phyloP scores from a whole-genome alignment of 2,888 invertebrate genomes.

The Tiphia femorata region DNA sequence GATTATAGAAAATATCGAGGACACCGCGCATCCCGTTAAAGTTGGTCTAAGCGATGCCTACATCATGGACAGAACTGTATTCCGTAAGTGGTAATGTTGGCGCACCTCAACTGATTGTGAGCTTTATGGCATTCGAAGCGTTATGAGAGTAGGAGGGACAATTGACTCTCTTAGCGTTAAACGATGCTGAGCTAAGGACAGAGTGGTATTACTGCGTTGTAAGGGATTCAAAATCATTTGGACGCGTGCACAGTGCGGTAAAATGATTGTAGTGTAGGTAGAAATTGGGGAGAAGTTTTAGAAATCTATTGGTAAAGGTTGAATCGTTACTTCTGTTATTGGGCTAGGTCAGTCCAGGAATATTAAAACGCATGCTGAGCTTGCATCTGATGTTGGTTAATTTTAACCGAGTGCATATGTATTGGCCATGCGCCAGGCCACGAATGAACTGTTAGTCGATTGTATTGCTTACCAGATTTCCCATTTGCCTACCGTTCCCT shows the following conservation, averaged over 20 bases:
- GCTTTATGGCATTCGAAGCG: background rate
- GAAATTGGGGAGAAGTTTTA: no score
- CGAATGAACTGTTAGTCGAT: no score
- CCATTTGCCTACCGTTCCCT: no score
- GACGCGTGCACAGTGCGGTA: no score
- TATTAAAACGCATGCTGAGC: background rate
- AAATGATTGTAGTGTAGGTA: no score
- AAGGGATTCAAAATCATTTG: no score
- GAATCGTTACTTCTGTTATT: no score
- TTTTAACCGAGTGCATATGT: constrained; percentile 26
- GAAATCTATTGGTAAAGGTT: no score
- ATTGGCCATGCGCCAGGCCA: constrained; percentile 37
- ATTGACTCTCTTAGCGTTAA: constrained; percentile 1
- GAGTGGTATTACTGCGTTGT: no score
- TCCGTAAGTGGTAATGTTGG: constrained; percentile 76
- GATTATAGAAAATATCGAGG: constrained; percentile 82
- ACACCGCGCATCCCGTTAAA: constrained; percentile 94
- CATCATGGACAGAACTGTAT: constrained; percentile 87
- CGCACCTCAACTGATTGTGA: background rate
- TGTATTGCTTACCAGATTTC: no score
- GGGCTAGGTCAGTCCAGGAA: background rate
- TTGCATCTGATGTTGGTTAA: constrained; percentile 38
- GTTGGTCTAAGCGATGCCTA: constrained; percentile 98
- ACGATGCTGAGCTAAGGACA: no score
- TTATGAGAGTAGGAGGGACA: background rate